phyloP scores from a whole-genome alignment of 2,113 vertebrate genomes.

The Larimichthys crocea region DNA sequence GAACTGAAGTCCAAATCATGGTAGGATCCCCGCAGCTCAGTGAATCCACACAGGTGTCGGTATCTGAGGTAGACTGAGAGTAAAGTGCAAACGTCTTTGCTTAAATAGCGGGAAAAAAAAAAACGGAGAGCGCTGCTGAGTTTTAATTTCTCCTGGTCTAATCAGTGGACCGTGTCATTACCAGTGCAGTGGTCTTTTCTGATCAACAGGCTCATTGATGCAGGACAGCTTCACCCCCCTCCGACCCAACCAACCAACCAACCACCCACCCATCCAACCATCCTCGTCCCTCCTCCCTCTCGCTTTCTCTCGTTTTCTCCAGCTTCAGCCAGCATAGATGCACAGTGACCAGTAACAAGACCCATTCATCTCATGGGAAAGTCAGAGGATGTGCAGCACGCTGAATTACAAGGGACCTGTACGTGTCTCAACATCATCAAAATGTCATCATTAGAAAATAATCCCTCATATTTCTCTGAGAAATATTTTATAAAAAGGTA shows the following conservation, averaged over 20 bases:
- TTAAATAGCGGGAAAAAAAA: constrained; percentile 61
- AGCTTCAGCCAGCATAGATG: constrained; percentile 62
- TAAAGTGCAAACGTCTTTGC: background rate
- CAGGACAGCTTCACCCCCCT: constrained; percentile 39
- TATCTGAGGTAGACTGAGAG: constrained; percentile 61
- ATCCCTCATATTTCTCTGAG: background rate
- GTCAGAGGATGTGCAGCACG: constrained; percentile 36
- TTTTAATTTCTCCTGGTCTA: constrained; percentile 50
- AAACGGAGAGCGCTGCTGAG: constrained; percentile 25
- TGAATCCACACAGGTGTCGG: constrained; percentile 19
- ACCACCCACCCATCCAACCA: background rate
- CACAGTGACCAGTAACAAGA: constrained; percentile 70
- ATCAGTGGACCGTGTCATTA: constrained; percentile 73
- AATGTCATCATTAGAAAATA: background rate
- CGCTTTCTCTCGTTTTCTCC: background rate
- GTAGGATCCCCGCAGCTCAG: background rate
- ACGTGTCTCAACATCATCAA: too few species aligned
- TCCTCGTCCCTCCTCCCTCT: background rate
- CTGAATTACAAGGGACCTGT: constrained; percentile 28
- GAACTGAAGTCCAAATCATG: constrained; percentile 58
- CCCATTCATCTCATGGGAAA: constrained; percentile 68
- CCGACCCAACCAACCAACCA: background rate
- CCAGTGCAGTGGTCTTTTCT: constrained; percentile 73
- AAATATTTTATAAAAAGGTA: background rate
- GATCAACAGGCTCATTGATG: constrained; percentile 81